Conservation (phyloP, 2,888 invertebrate species). For the Invenusta paracnida region DNA sequence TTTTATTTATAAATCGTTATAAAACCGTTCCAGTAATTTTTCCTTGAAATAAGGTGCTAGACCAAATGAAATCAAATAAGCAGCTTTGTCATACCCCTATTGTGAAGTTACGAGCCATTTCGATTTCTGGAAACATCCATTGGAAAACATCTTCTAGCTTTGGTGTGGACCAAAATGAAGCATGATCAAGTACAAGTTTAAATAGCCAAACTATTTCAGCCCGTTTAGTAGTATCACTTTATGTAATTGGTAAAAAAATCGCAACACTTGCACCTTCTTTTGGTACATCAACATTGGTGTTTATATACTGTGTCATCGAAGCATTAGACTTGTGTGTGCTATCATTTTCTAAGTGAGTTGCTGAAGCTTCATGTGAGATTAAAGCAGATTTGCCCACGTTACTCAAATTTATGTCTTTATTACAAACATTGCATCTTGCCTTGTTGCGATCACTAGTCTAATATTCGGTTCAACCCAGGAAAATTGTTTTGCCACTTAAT, state of each 20-base stretch:
- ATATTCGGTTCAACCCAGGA: neutral
- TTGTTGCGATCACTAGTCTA: neutral
- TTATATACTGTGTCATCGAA: neutral
- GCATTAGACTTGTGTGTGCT: neutral
- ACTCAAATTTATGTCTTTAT: neutral
- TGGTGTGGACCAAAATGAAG: neutral
- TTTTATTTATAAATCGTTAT: too few relatives aligned
- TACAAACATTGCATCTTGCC: neutral
- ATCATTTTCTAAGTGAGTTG: neutral
- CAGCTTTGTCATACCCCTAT: neutral
- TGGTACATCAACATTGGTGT: neutral
- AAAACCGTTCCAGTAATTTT: neutral
- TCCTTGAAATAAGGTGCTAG: neutral
- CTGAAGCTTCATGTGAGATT: neutral
- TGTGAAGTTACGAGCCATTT: neutral
- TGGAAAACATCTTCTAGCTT: neutral
- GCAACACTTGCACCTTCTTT: neutral
- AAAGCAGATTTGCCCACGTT: neutral
- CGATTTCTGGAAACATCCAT: neutral
- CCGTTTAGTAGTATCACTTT: neutral
- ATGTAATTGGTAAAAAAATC: neutral
- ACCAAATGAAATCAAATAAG: neutral
- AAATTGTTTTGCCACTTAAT: neutral
- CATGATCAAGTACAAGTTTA: neutral
- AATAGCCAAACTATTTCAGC: neutral